Percentiles rank a stretch among this genome's conserved stretches.
Conservation (phyloP, 2,888 invertebrate genomes). For the Cremastinae sp. region DNA sequence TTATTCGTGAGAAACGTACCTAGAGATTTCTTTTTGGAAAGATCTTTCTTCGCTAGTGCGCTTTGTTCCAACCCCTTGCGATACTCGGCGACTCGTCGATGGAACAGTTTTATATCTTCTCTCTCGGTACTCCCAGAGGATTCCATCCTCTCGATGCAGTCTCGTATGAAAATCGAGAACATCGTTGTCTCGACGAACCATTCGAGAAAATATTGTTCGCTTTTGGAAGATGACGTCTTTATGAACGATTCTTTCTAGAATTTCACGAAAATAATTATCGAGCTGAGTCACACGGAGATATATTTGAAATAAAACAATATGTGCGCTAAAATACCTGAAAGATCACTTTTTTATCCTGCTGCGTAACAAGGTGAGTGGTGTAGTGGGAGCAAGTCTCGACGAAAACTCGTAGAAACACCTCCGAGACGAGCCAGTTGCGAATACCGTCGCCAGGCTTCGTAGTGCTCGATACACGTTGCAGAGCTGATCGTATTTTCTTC, state of each 20-base stretch:
- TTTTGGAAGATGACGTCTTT: conserved; percentile 84
- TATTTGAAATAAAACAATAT: conserved; percentile 12
- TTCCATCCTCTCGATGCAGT: conserved; percentile 69
- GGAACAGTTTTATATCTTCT: conserved; percentile 64
- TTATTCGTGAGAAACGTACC: conserved; percentile 64
- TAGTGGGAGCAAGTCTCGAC: conserved; percentile 82
- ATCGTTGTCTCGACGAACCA: conserved; percentile 95
- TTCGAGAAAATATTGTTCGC: conserved; percentile 88
- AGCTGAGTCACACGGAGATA: background rate
- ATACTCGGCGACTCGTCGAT: conserved; percentile 64
- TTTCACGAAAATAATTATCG: conserved; percentile 18
- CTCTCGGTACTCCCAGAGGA: conserved; percentile 66
- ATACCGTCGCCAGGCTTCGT: conserved; percentile 82
- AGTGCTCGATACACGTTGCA: conserved; percentile 80
- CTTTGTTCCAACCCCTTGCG: conserved; percentile 57
- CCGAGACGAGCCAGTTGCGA: conserved; percentile 88
- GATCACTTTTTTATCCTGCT: conserved; percentile 78
- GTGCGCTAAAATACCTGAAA: conserved; percentile 77
- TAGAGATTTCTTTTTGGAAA: conserved; percentile 68
- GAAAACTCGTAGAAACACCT: conserved; percentile 90
- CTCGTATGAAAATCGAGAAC: conserved; percentile 89
- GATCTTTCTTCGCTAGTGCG: conserved; percentile 63
- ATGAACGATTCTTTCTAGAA: conserved; percentile 89
- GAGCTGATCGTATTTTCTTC: conserved; percentile 85
- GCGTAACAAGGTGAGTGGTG: conserved; percentile 65